Percentiles rank a stretch among this genome's conserved stretches.
Conservation (phyloP, 2,113 vertebrate species). For the Chionodraco myersi region DNA sequence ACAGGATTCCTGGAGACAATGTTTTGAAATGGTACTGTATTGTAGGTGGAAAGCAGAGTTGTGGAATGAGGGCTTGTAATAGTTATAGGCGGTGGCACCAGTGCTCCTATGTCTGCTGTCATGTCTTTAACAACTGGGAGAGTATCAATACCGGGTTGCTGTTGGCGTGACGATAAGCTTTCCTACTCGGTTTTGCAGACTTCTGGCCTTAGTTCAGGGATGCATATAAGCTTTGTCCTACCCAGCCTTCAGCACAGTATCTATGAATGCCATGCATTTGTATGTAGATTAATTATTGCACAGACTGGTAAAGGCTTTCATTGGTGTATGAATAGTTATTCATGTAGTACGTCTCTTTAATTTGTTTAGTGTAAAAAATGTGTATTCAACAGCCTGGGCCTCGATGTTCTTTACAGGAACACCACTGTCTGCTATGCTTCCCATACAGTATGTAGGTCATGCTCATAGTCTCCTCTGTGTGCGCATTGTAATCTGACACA, state of each 20-base stretch:
- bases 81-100: constrained; percentile 36
- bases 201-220: constrained; percentile 17
- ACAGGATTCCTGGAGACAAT: not conserved
- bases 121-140: not conserved
- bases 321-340: not conserved
- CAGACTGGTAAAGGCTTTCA: not conserved
- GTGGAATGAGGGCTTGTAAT: constrained; percentile 62
- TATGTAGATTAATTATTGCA: constrained; percentile 42
- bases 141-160: constrained; percentile 1
- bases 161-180: constrained; percentile 35
- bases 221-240: constrained; percentile 17
- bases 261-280: constrained; percentile 40
- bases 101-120: constrained; percentile 19
- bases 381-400: too few species aligned
- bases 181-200: not conserved
- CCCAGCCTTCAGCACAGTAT: not conserved
- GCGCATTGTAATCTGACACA: constrained; percentile 51
- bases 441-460: constrained; percentile 41
- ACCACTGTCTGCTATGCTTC: not conserved
- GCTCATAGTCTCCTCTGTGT: constrained; percentile 22
- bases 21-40: not conserved
- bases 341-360: too few species aligned
- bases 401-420: not conserved
- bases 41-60: constrained; percentile 4
- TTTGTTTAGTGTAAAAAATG: too few species aligned